Conservation (phyloP, 2,797 vertebrate genomes). For the Galago senegalensis region DNA sequence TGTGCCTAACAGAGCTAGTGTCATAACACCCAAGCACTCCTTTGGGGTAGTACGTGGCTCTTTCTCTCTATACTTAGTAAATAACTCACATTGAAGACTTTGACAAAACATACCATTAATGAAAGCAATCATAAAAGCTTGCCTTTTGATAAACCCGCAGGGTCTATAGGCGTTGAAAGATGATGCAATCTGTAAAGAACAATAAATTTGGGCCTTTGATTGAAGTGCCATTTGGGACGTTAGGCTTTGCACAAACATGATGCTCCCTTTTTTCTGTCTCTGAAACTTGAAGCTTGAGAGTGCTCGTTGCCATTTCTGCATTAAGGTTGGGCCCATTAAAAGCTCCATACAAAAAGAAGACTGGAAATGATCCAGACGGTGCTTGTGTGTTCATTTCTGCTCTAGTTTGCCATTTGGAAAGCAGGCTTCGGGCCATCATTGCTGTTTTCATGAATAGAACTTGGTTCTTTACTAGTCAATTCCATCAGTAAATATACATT, state of each 20-base stretch:
- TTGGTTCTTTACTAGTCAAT: slow-evolving; percentile 81
- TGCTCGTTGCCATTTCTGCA: slow-evolving; percentile 91
- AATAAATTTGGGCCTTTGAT: slow-evolving; percentile 93
- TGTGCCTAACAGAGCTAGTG: slow-evolving; percentile 92
- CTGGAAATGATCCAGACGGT: slow-evolving; percentile 95
- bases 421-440: slow-evolving; percentile 86
- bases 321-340: slow-evolving; percentile 92
- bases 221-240: slow-evolving; percentile 93
- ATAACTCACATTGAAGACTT: slow-evolving; percentile 92
- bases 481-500: slow-evolving; percentile 78
- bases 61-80: slow-evolving; percentile 90
- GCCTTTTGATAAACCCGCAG: slow-evolving; percentile 95
- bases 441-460: slow-evolving; percentile 80
- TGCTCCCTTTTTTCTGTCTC: slow-evolving; percentile 90
- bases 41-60: slow-evolving; percentile 92
- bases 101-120: slow-evolving; percentile 96
- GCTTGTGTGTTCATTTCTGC: slow-evolving; percentile 91
- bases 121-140: slow-evolving; percentile 95
- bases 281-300: slow-evolving; percentile 91
- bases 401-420: slow-evolving; percentile 93
- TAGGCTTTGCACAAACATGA: slow-evolving; percentile 92
- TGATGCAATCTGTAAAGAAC: slow-evolving; percentile 92
- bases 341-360: slow-evolving; percentile 92
- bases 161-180: slow-evolving; percentile 93
- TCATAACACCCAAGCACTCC: slow-evolving; percentile 92